Evolutionary conservation across 2,113 vertebrate species (phyloP), one percentile per base, ranked within the genome.

Genomic region (Tragelaphus imberbis): DNA sequence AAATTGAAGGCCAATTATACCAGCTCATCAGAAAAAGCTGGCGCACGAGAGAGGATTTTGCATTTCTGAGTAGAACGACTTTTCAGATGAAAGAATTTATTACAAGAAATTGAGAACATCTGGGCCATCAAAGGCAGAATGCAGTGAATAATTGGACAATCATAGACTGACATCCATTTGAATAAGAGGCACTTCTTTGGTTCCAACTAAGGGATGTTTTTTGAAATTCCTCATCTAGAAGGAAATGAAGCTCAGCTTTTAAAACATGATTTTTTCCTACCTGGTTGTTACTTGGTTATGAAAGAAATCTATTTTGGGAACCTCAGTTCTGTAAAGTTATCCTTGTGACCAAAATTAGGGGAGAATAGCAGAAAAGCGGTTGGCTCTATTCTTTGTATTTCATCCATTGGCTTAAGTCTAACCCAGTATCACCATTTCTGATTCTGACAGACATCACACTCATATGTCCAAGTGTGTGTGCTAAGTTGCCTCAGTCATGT

Each of bases 81-180:
- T 98, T 97, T 98, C 94, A 98, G 98, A 98, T 98, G 96, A 97
- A 98, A 98, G 98, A 98, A 97, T 97, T 93, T 98, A 97, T 98
- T 98, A 98, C 95, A 98, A 99, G 99, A 99, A 98, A 99, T 98
- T 99, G 98, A 98, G 98, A 99, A 99, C 99, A 99, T 99, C 99
- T 99, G 99, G 98, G 98, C 98, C 98, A 98, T 99, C 98, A 98
- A 98, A 98, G 98, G 95, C 98, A 98, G 98, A 99, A 98, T 93
- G 96, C 97, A 94, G 98, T 98, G 98, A 99, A 98, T 99, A 99
- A 99, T 99, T 99, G 99, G 98, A 99, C 99, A 98, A 99, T 99
- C 99, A 99, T 68, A 98, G 98, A 97, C 97, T 98, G 97, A 98
- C 98, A 98, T 97, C 98, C 97, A 97, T 98, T 98, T 98, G 98